Conservation (phyloP, 1,140 invertebrate species). For the Rhopalosiphum maidis region DNA sequence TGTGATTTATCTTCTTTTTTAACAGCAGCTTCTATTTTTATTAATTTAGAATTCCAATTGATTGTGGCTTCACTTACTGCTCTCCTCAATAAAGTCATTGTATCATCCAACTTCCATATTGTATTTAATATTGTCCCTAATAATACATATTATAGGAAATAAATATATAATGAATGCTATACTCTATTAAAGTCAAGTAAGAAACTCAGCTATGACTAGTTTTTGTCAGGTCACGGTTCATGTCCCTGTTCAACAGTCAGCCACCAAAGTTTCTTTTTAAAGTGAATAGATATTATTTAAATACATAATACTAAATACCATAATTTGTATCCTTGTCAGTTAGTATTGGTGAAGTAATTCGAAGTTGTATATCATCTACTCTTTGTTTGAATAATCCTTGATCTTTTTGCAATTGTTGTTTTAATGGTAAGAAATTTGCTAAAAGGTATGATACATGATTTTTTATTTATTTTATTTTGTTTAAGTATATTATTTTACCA, state of each 20-base stretch:
- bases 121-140: constrained; percentile 59
- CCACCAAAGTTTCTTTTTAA: neutral
- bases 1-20: constrained; percentile 73
- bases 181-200: neutral
- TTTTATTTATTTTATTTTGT: neutral
- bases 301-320: constrained; percentile 32
- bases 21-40: constrained; percentile 62
- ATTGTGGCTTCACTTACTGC: constrained; percentile 71
- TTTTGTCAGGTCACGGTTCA: neutral
- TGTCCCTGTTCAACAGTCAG: neutral
- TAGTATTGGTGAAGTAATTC: constrained; percentile 71
- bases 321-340: constrained; percentile 59
- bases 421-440: constrained; percentile 61
- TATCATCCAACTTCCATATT: constrained; percentile 69
- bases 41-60: constrained; percentile 72
- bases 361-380: constrained; percentile 77
- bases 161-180: neutral
- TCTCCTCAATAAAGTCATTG: constrained; percentile 71
- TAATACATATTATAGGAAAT: neutral
- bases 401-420: constrained; percentile 71
- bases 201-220: neutral
- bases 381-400: constrained; percentile 74
- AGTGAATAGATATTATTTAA: neutral
- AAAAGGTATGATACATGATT: neutral
- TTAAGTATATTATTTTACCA: constrained; percentile 18